Evolutionary conservation across 2,113 vertebrate species (phyloP), one percentile per base, ranked within the genome.

Genomic region (Ctenodactylus gundi): DNA sequence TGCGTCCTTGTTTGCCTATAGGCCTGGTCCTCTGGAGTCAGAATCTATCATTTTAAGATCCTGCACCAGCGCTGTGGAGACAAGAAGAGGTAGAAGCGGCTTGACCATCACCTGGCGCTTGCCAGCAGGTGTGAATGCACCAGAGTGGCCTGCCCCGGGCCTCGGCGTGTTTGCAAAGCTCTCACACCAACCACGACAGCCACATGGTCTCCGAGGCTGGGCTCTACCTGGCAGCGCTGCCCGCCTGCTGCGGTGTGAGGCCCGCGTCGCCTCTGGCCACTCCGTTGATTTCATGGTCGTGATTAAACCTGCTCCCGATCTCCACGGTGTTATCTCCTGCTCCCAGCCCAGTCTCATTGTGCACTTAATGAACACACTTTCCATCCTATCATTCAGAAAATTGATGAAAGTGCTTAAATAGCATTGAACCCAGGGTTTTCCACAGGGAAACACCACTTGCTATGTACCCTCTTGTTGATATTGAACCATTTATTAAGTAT

Each of bases 121-220:
- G 31, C 53, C n/a, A 27, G 44, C n/a, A 53, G 25, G 75, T 18
- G 7, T 0, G 0, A 0, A 31, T 14, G 17, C 2, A 1, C 2
- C 1, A 0, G 31, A 8, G 27, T 55, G 57, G 39, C 4, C 51
- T 34, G 6, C 9, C 73, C 44, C 9, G 11, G 51, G 34, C 11
- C 6, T 7, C 3, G 0, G 4, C 0, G 3, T 1, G 10, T 29
- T 13, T 36, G 39, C 41, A 46, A 20, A 20, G 15, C 25, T 1
- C 51, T 49, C 25, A 0, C 15, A 6, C 9, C 13, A 17, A 7
- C 67, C 53, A 25, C 12, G 29, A 25, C 20, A 3, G 12, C 65
- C n/a, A 39, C 34, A 36, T 14, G 51, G 51, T 20, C 20, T 25
- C 34, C 2, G 1, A 1, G 55, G 25, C 36, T 13, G 6, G n/a